Evolutionary conservation across 53 echinoderm and acorn worm species (phyloP).

Genomic region (Temnopleurus reevesii): DNA sequence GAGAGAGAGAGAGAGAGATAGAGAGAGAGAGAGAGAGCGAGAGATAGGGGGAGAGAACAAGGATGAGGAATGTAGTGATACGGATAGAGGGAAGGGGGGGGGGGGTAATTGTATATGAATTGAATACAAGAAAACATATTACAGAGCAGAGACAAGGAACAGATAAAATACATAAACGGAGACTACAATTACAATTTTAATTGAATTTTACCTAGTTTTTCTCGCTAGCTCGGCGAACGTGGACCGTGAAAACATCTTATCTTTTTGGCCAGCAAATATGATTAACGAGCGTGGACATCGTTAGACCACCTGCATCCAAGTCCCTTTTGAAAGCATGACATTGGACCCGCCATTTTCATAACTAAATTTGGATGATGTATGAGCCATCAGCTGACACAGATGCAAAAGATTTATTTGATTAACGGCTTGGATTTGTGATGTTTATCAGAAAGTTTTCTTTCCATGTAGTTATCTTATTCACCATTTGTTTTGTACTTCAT

Average conservation of each 20-base stretch:
- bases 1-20: neutral
- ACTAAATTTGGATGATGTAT: neutral
- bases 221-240: neutral
- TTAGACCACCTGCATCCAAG: neutral
- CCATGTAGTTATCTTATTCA: neutral
- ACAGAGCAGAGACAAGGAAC: neutral
- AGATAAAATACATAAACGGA: neutral
- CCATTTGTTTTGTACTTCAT: no score
- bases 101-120: neutral
- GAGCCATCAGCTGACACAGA: neutral
- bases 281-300: neutral
- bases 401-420: conserved; percentile 14
- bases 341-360: neutral
- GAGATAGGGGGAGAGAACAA: neutral
- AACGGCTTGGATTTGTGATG: neutral
- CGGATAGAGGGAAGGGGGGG: neutral
- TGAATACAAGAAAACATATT: neutral
- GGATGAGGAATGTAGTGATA: neutral
- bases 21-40: neutral
- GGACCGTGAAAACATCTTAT: neutral
- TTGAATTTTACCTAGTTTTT: neutral
- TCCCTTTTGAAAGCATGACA: neutral
- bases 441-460: no score
- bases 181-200: neutral
- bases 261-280: conserved; percentile 1